phyloP scores from a whole-genome alignment of 2,888 invertebrate genomes.

The Hyposoter dolosus region DNA sequence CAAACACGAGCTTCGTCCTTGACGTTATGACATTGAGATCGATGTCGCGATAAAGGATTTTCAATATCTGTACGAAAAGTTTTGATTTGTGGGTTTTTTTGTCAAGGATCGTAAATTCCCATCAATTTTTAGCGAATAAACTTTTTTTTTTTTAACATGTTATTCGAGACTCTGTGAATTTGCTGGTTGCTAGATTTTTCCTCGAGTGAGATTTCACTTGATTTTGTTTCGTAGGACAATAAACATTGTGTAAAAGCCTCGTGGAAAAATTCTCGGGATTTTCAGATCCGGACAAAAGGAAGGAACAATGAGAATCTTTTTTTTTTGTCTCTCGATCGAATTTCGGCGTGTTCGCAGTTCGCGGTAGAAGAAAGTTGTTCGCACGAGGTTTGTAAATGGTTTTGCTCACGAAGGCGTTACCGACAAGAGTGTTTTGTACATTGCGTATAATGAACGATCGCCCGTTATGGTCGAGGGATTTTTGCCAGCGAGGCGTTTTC shows the following conservation, averaged over 20 bases:
- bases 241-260: slow-evolving; percentile 1
- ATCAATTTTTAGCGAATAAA: neutral
- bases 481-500: slow-evolving; percentile 56
- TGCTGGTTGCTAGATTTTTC: neutral
- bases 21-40: neutral
- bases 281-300: neutral
- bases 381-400: slow-evolving; percentile 1
- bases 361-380: neutral
- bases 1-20: neutral
- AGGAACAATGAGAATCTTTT: neutral
- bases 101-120: neutral
- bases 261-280: neutral
- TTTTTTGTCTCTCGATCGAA: neutral
- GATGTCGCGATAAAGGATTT: neutral
- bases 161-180: neutral
- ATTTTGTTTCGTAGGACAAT: neutral
- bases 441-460: slow-evolving; percentile 34
- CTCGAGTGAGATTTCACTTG: neutral
- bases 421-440: slow-evolving; percentile 1
- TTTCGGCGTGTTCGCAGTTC: neutral
- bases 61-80: neutral
- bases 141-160: neutral
- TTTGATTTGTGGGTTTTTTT: neutral
- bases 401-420: slow-evolving; percentile 27
- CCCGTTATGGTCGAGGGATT: slow-evolving; percentile 37